phyloP scores from a whole-genome alignment of 2,888 invertebrate genomes.

The Aporophyla nigra region DNA sequence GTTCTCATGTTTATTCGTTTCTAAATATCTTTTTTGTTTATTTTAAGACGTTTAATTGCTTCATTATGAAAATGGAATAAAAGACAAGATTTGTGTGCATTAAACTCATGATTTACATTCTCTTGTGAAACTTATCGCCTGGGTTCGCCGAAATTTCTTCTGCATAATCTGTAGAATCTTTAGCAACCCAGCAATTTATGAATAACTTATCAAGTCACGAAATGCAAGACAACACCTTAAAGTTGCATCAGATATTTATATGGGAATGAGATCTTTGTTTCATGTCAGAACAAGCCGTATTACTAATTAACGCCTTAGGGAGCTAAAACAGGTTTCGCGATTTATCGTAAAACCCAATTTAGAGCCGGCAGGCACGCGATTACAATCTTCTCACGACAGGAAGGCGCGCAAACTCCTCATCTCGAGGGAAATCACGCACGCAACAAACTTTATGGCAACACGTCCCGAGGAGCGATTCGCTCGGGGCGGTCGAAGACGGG shows the following conservation, averaged over 20 bases:
- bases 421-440: conserved; percentile 91
- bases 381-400: conserved; percentile 91
- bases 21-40: conserved; percentile 26
- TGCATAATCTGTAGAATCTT: background rate
- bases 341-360: conserved; percentile 90
- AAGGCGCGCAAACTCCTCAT: conserved; percentile 91
- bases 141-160: background rate
- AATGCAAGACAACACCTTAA: conserved; percentile 25
- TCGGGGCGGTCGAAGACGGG: conserved; percentile 86
- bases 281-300: conserved; percentile 83
- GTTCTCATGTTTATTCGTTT: conserved; percentile 46
- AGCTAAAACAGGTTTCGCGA: conserved; percentile 87
- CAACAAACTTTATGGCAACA: conserved; percentile 91
- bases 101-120: background rate
- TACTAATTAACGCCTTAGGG: conserved; percentile 88
- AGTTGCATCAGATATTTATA: conserved; percentile 65
- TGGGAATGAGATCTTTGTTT: conserved; percentile 80
- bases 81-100: background rate
- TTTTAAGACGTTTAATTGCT: conserved; percentile 19
- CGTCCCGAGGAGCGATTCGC: conserved; percentile 89
- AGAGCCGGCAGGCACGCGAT: conserved; percentile 90
- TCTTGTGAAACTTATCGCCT: background rate
- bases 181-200: conserved; percentile 13
- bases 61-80: conserved; percentile 11
- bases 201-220: conserved; percentile 22